Percentiles rank a stretch among this genome's conserved stretches.
These are phyloP conservation scores for Megalurothrips usitatus DNA, from an alignment of 2,888 invertebrate species.

Conservation along the genomic window DNA sequence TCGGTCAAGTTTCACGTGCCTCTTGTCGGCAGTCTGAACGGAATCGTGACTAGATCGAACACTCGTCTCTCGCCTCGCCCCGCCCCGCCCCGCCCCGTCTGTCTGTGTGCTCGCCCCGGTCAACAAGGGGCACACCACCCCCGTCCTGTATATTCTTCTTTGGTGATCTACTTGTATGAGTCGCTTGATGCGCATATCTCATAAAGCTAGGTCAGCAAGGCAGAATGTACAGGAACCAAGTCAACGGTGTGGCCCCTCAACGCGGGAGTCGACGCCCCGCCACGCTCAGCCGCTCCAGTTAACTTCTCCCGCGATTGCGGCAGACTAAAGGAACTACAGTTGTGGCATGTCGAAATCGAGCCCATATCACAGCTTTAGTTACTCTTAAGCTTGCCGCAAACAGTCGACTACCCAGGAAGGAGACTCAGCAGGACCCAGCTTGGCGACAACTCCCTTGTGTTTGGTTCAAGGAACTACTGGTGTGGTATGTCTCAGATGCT, in stretches of 20 bases:
- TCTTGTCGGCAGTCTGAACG: constrained; percentile 31
- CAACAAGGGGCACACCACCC: background rate
- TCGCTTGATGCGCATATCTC: constrained; percentile 42
- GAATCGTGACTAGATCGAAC: constrained; percentile 50
- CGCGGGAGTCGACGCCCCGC: background rate
- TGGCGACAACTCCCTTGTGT: background rate
- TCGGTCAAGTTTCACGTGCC: constrained; percentile 45
- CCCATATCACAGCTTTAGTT: constrained; percentile 31
- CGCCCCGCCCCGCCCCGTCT: background rate
- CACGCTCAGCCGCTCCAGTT: background rate
- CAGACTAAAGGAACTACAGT: constrained; percentile 29
- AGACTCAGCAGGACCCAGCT: too few species aligned
- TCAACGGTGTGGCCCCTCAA: constrained; percentile 33
- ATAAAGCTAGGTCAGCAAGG: constrained; percentile 50
- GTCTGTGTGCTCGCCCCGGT: background rate
- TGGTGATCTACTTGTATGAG: constrained; percentile 56
- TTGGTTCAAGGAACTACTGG: constrained; percentile 46
- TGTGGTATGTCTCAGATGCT: constrained; percentile 44
- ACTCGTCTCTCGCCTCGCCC: constrained; percentile 44
- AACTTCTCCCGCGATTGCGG: background rate
- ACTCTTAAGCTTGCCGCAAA: constrained; percentile 25
- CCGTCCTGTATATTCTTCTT: constrained; percentile 45
- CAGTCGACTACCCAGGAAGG: background rate
- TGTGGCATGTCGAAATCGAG: constrained; percentile 29
- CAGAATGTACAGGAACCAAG: constrained; percentile 39